phyloP scores from a whole-genome alignment of 2,888 invertebrate genomes.

The Calliscelio sp. region DNA sequence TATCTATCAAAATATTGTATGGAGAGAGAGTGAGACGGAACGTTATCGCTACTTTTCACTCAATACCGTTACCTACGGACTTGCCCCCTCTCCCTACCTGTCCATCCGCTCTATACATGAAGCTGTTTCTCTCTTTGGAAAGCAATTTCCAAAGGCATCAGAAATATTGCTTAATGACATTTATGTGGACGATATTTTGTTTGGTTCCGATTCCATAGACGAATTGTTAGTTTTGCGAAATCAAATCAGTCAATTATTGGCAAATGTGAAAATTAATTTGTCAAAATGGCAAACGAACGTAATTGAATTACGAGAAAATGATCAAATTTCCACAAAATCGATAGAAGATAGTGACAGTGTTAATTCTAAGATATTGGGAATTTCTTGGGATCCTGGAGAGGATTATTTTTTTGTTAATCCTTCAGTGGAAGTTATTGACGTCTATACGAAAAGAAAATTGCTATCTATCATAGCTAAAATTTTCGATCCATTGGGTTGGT shows the following conservation, averaged over 20 bases:
- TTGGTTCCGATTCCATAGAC: not conserved
- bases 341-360: not conserved
- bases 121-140: not conserved
- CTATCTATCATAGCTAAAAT: not conserved
- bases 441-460: not conserved
- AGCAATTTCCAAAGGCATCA: not conserved
- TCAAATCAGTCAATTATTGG: not conserved
- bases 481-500: not conserved
- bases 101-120: not conserved
- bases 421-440: no score
- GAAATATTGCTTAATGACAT: not conserved
- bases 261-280: not conserved
- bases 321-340: not conserved
- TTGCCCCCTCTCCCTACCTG: not conserved
- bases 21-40: not conserved
- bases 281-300: not conserved
- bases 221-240: not conserved
- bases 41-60: not conserved
- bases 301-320: not conserved
- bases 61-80: not conserved
- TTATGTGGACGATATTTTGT: not conserved
- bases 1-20: not conserved
- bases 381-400: not conserved
- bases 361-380: not conserved
- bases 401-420: not conserved